Evolutionary conservation across 2,113 vertebrate species (phyloP).

Genomic region (Tamias sibiricus): DNA sequence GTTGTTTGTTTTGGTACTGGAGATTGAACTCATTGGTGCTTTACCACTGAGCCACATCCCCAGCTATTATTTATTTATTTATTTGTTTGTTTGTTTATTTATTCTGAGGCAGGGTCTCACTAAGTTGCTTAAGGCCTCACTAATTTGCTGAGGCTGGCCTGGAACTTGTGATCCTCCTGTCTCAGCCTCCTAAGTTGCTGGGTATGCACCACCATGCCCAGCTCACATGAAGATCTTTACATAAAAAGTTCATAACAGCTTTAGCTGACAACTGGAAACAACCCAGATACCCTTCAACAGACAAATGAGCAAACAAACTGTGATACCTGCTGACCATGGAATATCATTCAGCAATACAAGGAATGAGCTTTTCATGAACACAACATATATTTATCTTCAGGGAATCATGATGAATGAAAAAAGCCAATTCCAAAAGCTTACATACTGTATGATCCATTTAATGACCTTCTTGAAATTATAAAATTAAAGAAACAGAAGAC

Average conservation of each 20-base stretch:
- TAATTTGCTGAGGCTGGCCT: no score
- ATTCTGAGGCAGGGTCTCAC: no score
- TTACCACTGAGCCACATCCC: no score
- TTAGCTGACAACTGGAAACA: constrained; percentile 24
- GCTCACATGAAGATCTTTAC: background rate
- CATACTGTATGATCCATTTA: background rate
- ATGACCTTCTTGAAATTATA: background rate
- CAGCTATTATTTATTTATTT: no score
- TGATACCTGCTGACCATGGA: background rate
- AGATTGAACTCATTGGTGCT: no score
- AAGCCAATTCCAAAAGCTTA: constrained; percentile 40
- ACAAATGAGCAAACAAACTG: background rate
- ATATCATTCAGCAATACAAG: constrained; percentile 22
- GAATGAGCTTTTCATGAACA: background rate
- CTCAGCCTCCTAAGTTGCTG: no score
- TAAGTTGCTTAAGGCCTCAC: no score
- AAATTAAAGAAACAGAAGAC: background rate
- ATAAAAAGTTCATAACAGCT: constrained; percentile 6
- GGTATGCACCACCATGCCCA: no score
- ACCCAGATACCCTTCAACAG: background rate
- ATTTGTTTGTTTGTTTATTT: no score
- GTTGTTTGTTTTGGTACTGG: no score
- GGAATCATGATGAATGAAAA: constrained; percentile 29
- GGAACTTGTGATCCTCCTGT: no score
- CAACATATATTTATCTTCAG: background rate